Conservation (phyloP, 2,888 invertebrate species). For the Unio delphinus region DNA sequence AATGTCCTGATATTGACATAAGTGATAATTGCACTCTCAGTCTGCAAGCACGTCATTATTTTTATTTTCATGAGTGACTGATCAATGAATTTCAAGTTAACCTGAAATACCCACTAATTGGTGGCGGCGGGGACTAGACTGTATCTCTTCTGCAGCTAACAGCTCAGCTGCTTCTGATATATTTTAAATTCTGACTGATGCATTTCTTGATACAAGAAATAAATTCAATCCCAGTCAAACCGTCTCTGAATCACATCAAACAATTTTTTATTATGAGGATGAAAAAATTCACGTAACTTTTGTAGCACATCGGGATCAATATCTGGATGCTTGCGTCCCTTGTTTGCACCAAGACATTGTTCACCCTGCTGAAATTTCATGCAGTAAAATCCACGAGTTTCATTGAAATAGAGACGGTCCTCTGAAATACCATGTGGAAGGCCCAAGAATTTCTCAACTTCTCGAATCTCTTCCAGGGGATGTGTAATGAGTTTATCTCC, state of each 20-base stretch:
- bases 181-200: too few species aligned
- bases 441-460: constrained; percentile 67
- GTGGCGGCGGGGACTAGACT: too few species aligned
- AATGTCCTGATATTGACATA: too few species aligned
- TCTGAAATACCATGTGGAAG: constrained; percentile 58
- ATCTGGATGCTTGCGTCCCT: constrained; percentile 87
- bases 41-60: too few species aligned
- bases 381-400: constrained; percentile 96
- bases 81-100: too few species aligned
- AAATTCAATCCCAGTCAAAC: constrained; percentile 83
- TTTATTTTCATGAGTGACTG: too few species aligned
- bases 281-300: constrained; percentile 64
- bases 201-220: too few species aligned
- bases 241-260: constrained; percentile 91
- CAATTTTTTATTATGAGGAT: constrained; percentile 65
- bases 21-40: too few species aligned
- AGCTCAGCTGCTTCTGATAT: too few species aligned
- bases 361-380: constrained; percentile 77
- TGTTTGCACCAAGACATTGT: constrained; percentile 92
- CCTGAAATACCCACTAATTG: too few species aligned
- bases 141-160: too few species aligned
- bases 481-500: constrained; percentile 65
- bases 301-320: constrained; percentile 80
- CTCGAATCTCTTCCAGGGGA: constrained; percentile 63
- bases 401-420: constrained; percentile 96